Percentiles rank a stretch among this genome's conserved stretches.
phyloP scores from a whole-genome alignment of 2,888 invertebrate genomes.

The Phytoseiulus persimilis region DNA sequence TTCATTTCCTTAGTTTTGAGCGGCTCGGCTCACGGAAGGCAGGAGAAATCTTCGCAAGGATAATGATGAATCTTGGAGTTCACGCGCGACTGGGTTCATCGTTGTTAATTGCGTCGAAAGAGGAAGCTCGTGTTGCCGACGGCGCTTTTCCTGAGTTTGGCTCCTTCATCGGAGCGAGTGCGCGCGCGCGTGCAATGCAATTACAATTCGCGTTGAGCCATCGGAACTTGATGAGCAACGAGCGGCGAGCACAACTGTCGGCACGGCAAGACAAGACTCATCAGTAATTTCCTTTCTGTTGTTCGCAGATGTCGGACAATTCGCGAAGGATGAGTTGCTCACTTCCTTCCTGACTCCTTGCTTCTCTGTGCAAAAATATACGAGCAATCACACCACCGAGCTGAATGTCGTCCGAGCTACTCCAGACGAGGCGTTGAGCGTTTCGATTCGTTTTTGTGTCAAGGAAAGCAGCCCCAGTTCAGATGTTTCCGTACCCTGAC shows the following conservation, averaged over 20 bases:
- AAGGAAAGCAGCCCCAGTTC: no score
- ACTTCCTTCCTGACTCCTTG: background rate
- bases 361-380: background rate
- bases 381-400: background rate
- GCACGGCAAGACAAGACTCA: background rate
- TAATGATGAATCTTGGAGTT: background rate
- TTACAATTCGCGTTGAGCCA: background rate
- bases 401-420: background rate
- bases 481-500: no score
- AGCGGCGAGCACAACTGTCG: background rate
- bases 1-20: background rate
- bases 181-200: background rate
- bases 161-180: background rate
- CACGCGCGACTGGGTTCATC: background rate
- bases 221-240: background rate
- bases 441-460: no score
- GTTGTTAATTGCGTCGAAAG: conserved; percentile 5
- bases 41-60: background rate
- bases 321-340: background rate
- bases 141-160: background rate
- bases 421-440: background rate
- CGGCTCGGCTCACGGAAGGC: background rate
- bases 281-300: conserved; percentile 5
- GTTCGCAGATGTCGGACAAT: background rate
- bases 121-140: background rate